These are phyloP conservation scores for Luehdorfia chinensis DNA, from an alignment of 1,140 invertebrate species.

Conservation along the genomic window DNA sequence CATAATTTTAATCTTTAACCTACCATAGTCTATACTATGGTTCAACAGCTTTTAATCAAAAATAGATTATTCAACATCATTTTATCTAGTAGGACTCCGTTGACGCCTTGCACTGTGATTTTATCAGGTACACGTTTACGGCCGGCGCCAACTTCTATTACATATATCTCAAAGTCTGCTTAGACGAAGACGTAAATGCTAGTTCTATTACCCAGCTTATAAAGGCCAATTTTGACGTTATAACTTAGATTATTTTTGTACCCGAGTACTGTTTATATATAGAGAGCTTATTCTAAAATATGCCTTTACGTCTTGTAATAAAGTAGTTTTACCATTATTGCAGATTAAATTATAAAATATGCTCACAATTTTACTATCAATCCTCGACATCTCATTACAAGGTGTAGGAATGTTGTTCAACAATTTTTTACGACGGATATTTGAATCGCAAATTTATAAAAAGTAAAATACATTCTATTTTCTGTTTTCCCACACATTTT, in stretches of 20 bases:
- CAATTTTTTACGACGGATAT: no score
- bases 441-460: no score
- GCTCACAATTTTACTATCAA: slow-evolving; percentile 64
- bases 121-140: slow-evolving; percentile 51
- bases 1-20: no score
- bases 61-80: slow-evolving; percentile 40
- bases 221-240: slow-evolving; percentile 51
- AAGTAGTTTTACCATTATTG: slow-evolving; percentile 30
- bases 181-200: slow-evolving; percentile 58
- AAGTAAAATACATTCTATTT: no score
- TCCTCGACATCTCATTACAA: slow-evolving; percentile 69
- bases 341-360: slow-evolving; percentile 55
- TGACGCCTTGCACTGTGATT: slow-evolving; percentile 53
- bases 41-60: slow-evolving; percentile 19
- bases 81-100: slow-evolving; percentile 43
- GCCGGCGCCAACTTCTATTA: slow-evolving; percentile 66
- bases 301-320: slow-evolving; percentile 31
- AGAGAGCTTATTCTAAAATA: slow-evolving; percentile 34
- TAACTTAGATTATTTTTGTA: slow-evolving; percentile 35
- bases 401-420: slow-evolving; percentile 64
- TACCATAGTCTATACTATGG: no score
- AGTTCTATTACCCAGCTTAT: slow-evolving; percentile 53
- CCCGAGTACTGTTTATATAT: slow-evolving; percentile 24
- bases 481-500: no score
- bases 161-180: slow-evolving; percentile 45